phyloP scores from a whole-genome alignment of 2,113 vertebrate genomes.

The Catharus bicknelli region DNA sequence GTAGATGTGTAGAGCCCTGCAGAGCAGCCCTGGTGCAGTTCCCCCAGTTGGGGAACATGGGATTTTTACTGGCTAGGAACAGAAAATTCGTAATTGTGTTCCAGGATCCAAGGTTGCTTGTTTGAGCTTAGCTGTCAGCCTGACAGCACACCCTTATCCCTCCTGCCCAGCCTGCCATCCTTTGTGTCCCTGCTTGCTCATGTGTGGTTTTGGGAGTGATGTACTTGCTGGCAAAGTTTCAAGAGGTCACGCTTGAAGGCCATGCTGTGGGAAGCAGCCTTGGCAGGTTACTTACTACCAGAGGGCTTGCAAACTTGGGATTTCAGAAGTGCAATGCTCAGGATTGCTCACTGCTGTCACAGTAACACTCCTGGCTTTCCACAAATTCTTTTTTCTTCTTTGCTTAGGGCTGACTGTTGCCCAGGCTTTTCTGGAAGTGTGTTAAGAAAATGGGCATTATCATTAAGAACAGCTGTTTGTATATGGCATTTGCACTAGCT shows the following conservation, averaged over 20 bases:
- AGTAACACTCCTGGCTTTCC: background rate
- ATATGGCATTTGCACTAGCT: background rate
- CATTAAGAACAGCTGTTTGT: background rate
- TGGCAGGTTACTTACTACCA: background rate
- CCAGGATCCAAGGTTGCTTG: background rate
- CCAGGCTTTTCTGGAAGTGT: background rate
- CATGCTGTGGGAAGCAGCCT: background rate
- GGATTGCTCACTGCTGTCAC: background rate
- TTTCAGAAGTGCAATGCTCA: background rate
- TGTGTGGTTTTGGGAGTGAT: background rate
- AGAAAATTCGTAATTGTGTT: background rate
- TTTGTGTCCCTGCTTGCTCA: background rate
- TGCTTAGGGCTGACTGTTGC: background rate
- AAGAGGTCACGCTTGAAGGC: background rate
- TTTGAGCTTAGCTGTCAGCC: background rate
- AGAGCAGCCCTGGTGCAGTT: background rate
- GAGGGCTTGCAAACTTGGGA: background rate
- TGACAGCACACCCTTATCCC: background rate
- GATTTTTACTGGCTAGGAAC: background rate
- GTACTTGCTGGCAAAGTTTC: background rate
- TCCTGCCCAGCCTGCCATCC: background rate
- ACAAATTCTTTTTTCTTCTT: background rate
- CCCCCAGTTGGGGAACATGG: background rate
- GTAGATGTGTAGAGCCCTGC: background rate
- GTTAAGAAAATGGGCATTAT: background rate